phyloP scores from a whole-genome alignment of 2,888 invertebrate species.

The Deroplatys truncata region DNA sequence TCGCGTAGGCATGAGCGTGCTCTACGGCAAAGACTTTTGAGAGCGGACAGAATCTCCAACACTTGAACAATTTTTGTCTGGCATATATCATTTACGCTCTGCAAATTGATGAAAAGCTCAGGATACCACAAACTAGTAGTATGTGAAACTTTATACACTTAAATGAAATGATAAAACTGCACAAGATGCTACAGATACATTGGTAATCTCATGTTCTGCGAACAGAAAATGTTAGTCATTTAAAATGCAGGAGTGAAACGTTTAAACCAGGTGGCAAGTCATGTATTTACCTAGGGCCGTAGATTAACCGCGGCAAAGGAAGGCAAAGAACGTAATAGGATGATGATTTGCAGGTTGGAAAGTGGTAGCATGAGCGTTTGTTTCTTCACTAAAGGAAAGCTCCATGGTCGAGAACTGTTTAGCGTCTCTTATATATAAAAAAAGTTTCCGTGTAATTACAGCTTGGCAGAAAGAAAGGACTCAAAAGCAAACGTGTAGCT shows the following conservation, averaged over 20 bases:
- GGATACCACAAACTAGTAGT: too few species aligned
- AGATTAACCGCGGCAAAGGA: neutral
- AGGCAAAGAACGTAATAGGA: neutral
- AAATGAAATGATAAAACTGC: too few species aligned
- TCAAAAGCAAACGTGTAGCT: neutral
- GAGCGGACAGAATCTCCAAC: too few species aligned
- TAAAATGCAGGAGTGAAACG: neutral
- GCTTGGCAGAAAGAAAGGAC: neutral
- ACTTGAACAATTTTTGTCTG: too few species aligned
- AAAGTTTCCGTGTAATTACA: neutral
- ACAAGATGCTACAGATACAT: too few species aligned
- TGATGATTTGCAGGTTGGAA: neutral
- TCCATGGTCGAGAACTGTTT: neutral
- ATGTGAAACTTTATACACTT: too few species aligned
- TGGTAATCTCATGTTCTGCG: neutral
- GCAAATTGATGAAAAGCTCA: too few species aligned
- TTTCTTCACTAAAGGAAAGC: neutral
- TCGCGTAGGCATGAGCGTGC: too few species aligned
- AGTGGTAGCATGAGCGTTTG: neutral
- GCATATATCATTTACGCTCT: too few species aligned
- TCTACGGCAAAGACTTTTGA: too few species aligned
- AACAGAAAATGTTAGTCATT: neutral
- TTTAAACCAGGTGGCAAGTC: neutral
- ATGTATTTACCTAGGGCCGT: neutral
- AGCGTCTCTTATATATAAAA: neutral